Evolutionary conservation across 1,140 invertebrate genomes (phyloP).

Genomic region (Drosophila auraria): DNA sequence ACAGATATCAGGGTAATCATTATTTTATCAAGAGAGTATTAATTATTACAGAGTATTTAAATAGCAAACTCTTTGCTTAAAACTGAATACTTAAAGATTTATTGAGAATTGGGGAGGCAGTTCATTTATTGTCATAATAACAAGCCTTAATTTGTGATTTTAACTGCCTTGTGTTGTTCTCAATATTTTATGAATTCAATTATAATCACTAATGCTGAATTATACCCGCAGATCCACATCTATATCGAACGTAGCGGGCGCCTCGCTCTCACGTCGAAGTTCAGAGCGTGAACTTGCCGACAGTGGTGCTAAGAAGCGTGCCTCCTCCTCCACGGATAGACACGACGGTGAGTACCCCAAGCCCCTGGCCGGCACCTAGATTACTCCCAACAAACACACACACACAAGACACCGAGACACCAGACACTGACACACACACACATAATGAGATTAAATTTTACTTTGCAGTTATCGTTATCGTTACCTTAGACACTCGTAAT

Average conservation of each 20-base stretch:
- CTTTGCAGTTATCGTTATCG: constrained; percentile 77
- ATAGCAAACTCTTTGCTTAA: too few species aligned
- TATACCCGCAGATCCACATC: constrained; percentile 90
- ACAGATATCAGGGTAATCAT: too few species aligned
- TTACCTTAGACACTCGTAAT: constrained; percentile 59
- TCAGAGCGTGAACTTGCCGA: constrained; percentile 92
- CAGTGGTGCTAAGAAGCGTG: constrained; percentile 92
- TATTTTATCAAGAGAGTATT: background rate
- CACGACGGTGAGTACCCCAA: constrained; percentile 88
- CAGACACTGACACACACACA: constrained; percentile 30
- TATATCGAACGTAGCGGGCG: constrained; percentile 92
- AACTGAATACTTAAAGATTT: too few species aligned
- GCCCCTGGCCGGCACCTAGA: background rate
- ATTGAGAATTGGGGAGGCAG: too few species aligned
- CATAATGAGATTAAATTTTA: constrained; percentile 70
- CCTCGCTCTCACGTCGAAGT: constrained; percentile 91
- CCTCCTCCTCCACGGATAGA: constrained; percentile 91
- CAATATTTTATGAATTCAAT: background rate
- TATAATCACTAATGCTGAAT: background rate
- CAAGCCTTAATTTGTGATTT: background rate
- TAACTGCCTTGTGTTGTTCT: background rate
- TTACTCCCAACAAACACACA: constrained; percentile 28
- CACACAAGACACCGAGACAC: constrained; percentile 43
- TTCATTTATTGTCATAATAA: background rate
- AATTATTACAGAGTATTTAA: too few species aligned